Evolutionary conservation across 2,888 invertebrate genomes (phyloP).

Genomic region (Cantharis lateralis): DNA sequence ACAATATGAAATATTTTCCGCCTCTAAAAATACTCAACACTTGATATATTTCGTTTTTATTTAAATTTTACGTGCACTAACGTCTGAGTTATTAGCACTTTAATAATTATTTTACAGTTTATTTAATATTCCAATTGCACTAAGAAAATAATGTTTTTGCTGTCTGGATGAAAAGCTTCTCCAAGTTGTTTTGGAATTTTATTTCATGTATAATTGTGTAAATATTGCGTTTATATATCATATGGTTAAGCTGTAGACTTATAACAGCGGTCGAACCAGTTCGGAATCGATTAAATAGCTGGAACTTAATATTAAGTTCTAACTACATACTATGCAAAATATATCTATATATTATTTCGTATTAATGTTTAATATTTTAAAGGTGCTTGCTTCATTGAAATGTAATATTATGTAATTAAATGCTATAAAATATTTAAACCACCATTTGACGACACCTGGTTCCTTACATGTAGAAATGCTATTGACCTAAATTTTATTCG

Average conservation of each 20-base stretch:
- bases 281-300: not conserved
- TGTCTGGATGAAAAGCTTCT: too few relatives aligned
- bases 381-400: not conserved
- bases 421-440: not conserved
- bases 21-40: too few relatives aligned
- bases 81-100: too few relatives aligned
- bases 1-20: too few relatives aligned
- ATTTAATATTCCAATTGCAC: too few relatives aligned
- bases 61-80: too few relatives aligned
- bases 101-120: too few relatives aligned
- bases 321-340: not conserved
- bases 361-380: not conserved
- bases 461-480: not conserved
- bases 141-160: too few relatives aligned
- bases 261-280: not conserved
- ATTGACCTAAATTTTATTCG: not conserved
- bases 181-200: too few relatives aligned
- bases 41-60: too few relatives aligned
- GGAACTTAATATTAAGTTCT: not conserved
- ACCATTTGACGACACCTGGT: not conserved
- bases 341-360: not conserved
- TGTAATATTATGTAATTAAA: not conserved
- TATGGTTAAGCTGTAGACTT: not conserved
- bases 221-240: not conserved
- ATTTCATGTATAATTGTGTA: too few relatives aligned